These are phyloP conservation scores for Teinopalpus imperialis DNA, from an alignment of 2,888 invertebrate genomes.

Conservation along the genomic window DNA sequence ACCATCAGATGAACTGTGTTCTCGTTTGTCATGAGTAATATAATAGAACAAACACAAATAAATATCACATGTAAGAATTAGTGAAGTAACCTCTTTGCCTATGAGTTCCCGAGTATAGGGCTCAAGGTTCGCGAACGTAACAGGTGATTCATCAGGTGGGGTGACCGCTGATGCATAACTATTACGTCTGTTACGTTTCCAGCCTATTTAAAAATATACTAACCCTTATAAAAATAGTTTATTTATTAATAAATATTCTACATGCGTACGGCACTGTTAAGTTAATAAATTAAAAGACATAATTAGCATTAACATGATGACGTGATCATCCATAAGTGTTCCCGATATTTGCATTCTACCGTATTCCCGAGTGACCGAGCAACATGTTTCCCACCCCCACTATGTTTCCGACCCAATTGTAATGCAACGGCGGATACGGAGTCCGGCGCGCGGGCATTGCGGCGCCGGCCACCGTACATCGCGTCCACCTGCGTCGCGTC, in stretches of 20 bases:
- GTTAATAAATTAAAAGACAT: neutral
- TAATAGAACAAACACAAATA: too few species aligned
- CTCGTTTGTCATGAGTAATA: too few species aligned
- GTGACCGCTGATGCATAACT: constrained; percentile 65
- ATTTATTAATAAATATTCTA: too few species aligned
- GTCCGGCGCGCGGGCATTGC: constrained; percentile 50
- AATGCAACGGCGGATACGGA: constrained; percentile 65
- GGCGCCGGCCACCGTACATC: constrained; percentile 56
- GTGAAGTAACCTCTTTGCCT: too few species aligned
- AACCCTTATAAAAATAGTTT: too few species aligned
- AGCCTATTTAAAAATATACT: constrained; percentile 27
- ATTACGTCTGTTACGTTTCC: constrained; percentile 30
- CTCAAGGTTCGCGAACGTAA: constrained; percentile 45
- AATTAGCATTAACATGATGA: neutral
- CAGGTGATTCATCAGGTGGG: constrained; percentile 80
- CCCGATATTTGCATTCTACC: constrained; percentile 55
- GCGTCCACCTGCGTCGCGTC: constrained; percentile 46
- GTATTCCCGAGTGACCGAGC: constrained; percentile 73
- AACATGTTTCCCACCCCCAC: constrained; percentile 80
- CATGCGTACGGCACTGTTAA: too few species aligned
- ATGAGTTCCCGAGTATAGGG: constrained; percentile 28
- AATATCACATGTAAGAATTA: too few species aligned
- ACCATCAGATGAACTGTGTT: too few species aligned
- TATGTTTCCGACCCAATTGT: constrained; percentile 73
- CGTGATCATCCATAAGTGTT: constrained; percentile 6